These are phyloP conservation scores for Schizaphis graminum DNA, from an alignment of 2,888 invertebrate genomes.

Conservation along the genomic window DNA sequence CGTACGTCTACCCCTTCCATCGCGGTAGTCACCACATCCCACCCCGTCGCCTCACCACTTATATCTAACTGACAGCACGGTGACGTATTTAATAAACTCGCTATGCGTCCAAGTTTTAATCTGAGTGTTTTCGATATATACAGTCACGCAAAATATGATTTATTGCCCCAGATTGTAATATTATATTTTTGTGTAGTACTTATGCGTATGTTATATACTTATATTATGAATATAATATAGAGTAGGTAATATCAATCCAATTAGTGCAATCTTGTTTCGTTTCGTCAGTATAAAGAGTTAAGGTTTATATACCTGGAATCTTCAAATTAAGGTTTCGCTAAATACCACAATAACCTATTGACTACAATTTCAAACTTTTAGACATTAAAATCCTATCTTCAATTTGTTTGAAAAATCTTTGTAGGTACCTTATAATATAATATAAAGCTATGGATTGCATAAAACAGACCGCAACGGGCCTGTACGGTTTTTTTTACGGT, in stretches of 20 bases:
- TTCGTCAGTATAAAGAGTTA: not conserved
- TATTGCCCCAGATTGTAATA: not conserved
- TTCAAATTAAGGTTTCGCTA: not conserved
- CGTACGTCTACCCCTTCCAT: not conserved
- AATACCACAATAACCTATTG: not conserved
- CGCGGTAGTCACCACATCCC: not conserved
- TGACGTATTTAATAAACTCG: conserved; percentile 12
- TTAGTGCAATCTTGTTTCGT: not conserved
- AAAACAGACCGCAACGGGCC: not conserved
- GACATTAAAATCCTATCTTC: not conserved
- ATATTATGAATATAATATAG: not conserved
- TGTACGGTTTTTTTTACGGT: too few relatives aligned
- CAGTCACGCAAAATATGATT: not conserved
- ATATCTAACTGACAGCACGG: not conserved
- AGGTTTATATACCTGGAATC: not conserved
- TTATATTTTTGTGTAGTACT: not conserved
- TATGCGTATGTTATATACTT: not conserved
- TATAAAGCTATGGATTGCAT: not conserved
- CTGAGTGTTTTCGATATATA: conserved; percentile 4
- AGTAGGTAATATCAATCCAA: not conserved
- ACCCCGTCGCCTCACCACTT: not conserved
- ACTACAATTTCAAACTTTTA: not conserved
- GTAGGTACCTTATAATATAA: not conserved
- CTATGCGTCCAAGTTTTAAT: not conserved
- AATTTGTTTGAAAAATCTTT: not conserved